Percentiles rank a stretch among this genome's conserved stretches.
Conservation (phyloP, 2,888 invertebrate genomes). For the Colostygia pectinataria region DNA sequence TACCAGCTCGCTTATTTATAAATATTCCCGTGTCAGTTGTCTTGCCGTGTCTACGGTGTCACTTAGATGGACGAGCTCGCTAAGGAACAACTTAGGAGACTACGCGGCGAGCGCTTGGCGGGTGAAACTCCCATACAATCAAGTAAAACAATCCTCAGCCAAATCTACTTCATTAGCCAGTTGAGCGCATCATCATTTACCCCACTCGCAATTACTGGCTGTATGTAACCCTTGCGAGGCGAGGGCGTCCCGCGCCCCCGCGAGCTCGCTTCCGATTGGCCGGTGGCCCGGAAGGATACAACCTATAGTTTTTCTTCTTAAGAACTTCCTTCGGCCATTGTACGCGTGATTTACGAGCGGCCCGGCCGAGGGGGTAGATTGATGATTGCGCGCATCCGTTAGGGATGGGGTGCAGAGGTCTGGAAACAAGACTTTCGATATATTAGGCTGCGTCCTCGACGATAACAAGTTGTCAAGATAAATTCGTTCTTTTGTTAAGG, state of each 20-base stretch:
- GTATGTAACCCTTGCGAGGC: slow-evolving; percentile 55
- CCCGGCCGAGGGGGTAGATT: slow-evolving; percentile 66
- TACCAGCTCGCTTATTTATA: too few relatives aligned
- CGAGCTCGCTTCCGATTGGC: slow-evolving; percentile 76
- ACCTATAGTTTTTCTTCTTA: slow-evolving; percentile 84
- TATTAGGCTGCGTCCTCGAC: too few relatives aligned
- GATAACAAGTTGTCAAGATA: too few relatives aligned
- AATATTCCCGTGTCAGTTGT: too few relatives aligned
- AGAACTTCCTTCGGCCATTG: slow-evolving; percentile 81
- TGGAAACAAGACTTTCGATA: background rate
- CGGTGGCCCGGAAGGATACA: slow-evolving; percentile 80
- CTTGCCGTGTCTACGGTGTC: too few relatives aligned
- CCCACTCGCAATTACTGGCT: slow-evolving; percentile 42
- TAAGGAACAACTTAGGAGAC: too few relatives aligned
- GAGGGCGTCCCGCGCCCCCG: slow-evolving; percentile 40
- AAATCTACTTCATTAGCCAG: slow-evolving; percentile 35
- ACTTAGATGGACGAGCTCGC: too few relatives aligned
- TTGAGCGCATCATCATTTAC: slow-evolving; percentile 35
- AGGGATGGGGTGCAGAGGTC: slow-evolving; percentile 25
- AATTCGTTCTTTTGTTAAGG: too few relatives aligned
- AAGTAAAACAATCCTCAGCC: slow-evolving; percentile 30
- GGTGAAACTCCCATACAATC: slow-evolving; percentile 21
- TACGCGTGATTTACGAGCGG: slow-evolving; percentile 77
- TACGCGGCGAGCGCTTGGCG: background rate
- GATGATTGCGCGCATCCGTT: slow-evolving; percentile 76